Base-by-base conservation (phyloP, 2,797 vertebrate genomes). In the Rhabdophis nuchalis region DNA sequence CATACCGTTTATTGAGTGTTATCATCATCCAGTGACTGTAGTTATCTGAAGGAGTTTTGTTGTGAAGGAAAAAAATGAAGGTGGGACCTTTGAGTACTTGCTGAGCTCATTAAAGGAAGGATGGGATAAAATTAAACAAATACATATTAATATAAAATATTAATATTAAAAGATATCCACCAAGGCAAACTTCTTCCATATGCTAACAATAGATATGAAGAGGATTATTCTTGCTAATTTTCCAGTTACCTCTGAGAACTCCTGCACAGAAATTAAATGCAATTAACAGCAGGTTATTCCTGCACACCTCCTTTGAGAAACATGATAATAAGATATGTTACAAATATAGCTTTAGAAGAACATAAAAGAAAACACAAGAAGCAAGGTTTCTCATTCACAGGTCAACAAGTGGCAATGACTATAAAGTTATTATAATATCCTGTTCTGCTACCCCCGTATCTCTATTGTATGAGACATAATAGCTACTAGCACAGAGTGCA, bases 221-320 rank as follows among this genome's bases (percentile, higher is more conserved):
- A 10, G 53, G 53, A 87, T 72, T 57, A 27, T 60, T n/a, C 23
- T 52, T 91, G 52, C 36, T 88, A n/a, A 50, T 88, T 91, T 72
- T 68, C n/a, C 82, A 20, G 25, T 68, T 91, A 53, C 60, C 27
- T 72, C 41, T 72, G 52, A 87, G 60, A 68, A 56, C 20, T 20
- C 60, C 52, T 68, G 60, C 32, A 56, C 85, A 87, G 52, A 88
- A 50, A 72, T 88, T 87, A 91, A 87, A 88, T 91, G 86, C 86
- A 91, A 72, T 91, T 91, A 91, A 88, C 52, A 87, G 27, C 46
- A 36, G 2, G 32, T 87, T 68, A 72, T 41, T 91, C 52, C 56
- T 57, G 53, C 36, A 58, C 20, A 23, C 27, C 27, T 86, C 90
- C n/a, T 91, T 61, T 64, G 85, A 86, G 53, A 46, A 77, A 77